Base-by-base conservation (phyloP, 2,888 invertebrate genomes). In the Lumbricus terrestris region DNA sequence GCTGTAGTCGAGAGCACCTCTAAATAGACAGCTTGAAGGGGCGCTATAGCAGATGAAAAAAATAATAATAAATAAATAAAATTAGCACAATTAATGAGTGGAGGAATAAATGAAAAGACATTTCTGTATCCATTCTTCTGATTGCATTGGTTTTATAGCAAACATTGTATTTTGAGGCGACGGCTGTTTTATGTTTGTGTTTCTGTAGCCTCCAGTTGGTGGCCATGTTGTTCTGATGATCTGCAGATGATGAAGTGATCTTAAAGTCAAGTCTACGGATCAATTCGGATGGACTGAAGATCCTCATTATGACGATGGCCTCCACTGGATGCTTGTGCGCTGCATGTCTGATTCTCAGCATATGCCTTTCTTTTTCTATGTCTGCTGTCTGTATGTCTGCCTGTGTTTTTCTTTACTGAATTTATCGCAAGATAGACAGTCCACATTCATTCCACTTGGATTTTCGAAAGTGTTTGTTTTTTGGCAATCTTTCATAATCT, bases 271-370 rank as follows among this genome's bases (percentile, higher is more conserved):
- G 2, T 33, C 85, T 18, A 85, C 35, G 85, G 85, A 33, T 85
- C 37, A 85, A 35, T 85, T 85, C 15, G 85, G 85, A 85, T 16
- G 85, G 85, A 85, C 37, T 85, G 85, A 85, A 85, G 85, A 35
- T 85, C 37, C 6, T 37, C 35, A 35, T 85, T 13, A 85, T 23
- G 5, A 85, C 85, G 16, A 33, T 15, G 37, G 16, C 85, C 34
- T 37, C 85, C 18, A 23, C 85, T 85, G 85, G 85, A 85, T 37
- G 34, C 20, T 8, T 85, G 37, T 85, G 85, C 85, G 35, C 85
- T 35, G 85, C 37, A 23, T 34, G 23, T 85, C 54, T 54, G 11
- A 29, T 15, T 69, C 29, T 69, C n/a, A 47, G 23, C 47, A 20
- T 20, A 47, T 69, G 69, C 29, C 11, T n/a, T 29, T 69, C 29